Conservation (phyloP, 2,113 vertebrate genomes). For the Chionodraco myersi region DNA sequence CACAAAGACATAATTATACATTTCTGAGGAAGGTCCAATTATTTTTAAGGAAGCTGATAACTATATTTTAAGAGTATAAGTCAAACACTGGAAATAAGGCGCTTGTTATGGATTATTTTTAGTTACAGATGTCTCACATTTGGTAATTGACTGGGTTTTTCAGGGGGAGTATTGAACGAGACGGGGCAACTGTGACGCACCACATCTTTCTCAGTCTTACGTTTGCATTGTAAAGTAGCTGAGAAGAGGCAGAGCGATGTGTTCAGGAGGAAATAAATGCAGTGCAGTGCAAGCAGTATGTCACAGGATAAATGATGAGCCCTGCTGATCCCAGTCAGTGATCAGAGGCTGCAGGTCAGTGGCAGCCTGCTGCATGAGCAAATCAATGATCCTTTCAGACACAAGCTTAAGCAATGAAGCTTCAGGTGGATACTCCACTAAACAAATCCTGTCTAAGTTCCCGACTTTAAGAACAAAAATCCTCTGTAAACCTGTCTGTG, state of each 20-base stretch:
- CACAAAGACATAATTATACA: too few species aligned
- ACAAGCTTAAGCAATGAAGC: constrained; percentile 21
- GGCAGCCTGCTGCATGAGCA: constrained; percentile 40
- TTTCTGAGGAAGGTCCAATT: too few species aligned
- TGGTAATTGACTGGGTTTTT: not conserved
- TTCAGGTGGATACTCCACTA: constrained; percentile 20
- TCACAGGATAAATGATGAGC: constrained; percentile 55
- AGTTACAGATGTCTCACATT: not conserved
- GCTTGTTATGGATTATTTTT: not conserved
- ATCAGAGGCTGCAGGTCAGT: constrained; percentile 57
- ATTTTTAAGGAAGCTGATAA: not conserved
- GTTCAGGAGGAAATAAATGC: not conserved
- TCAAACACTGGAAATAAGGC: not conserved
- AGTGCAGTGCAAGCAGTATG: constrained; percentile 43
- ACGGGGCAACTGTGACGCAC: not conserved
- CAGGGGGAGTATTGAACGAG: not conserved
- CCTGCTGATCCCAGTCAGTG: constrained; percentile 48
- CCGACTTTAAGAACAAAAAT: not conserved
- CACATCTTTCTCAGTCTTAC: not conserved
- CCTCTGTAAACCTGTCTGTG: not conserved
- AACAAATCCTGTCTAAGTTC: constrained; percentile 9
- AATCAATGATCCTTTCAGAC: constrained; percentile 52
- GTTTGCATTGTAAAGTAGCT: constrained; percentile 3
- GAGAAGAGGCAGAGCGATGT: not conserved
- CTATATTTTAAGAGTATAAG: not conserved